Base-by-base conservation (phyloP, 2,113 vertebrate species). In the Strigops habroptila region DNA sequence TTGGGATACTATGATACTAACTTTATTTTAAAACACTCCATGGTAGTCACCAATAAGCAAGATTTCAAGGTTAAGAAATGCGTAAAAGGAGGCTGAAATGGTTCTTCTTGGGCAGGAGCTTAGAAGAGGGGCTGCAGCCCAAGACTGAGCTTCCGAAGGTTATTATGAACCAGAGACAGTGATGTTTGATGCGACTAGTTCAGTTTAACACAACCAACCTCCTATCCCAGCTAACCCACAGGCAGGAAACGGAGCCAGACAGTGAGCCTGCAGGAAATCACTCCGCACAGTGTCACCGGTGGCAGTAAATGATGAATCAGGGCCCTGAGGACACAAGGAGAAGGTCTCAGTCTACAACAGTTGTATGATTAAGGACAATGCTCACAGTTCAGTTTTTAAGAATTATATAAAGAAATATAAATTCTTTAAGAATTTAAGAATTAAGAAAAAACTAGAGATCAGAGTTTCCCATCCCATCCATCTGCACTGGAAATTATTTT, bases 121-220 rank as follows among this genome's bases (percentile, higher is more conserved):
- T 44, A 48, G 5, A 14, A 3, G 11, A 35, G 6, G 23, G 8
- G 11, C 33, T 5, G 2, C 37, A 80, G 76, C 25, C 53, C 37
- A 3, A 6, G 39, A 18, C 18, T 80, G 55, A 90, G 41, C 37
- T 74, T 65, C 51, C 8, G 4, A 33, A 46, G 49, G 28, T 44
- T 75, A n/a, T 59, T 53, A 67, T 0, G 0, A 53, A 39, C 14
- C 35, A 65, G 59, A 73, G 24, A 14, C 1, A 0, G 44, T 16
- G 44, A 77, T 1, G 1, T 57, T 6, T 37, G 16, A 43, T 9
- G 35, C 2, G 2, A 71, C 12, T 14, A 25, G 35, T 24, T 80
- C 19, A 33, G 1, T 46, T 51, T 21, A 77, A 71, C 55, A 39
- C 0, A 0, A 18, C 80, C 83, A 48, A 62, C 16, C 46, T 68